These are phyloP conservation scores for Myanophis thanlyinensis DNA, from an alignment of 2,113 vertebrate species.

Conservation along the genomic window DNA sequence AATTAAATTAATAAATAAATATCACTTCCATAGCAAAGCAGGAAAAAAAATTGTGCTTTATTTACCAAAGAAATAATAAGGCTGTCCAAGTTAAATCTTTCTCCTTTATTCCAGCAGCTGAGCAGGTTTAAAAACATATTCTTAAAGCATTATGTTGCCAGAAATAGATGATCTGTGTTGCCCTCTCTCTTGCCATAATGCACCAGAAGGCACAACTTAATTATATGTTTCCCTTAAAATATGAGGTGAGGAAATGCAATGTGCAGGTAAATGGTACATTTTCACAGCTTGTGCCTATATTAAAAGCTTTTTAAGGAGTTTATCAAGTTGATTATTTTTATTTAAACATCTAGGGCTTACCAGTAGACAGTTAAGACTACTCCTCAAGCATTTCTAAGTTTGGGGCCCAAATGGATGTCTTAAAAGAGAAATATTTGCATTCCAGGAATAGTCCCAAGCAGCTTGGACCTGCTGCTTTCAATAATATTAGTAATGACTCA, in stretches of 20 bases:
- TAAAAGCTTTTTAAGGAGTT: conserved; percentile 11
- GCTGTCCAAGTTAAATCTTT: neutral
- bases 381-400: neutral
- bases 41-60: neutral
- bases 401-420: conserved; percentile 9
- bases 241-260: neutral
- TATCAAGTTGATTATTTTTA: conserved; percentile 18
- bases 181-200: neutral
- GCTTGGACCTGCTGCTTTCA: neutral
- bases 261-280: neutral
- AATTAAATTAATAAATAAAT: too few relatives aligned
- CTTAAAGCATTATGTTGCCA: neutral
- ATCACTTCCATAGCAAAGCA: neutral
- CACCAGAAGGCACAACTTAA: neutral
- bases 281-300: neutral
- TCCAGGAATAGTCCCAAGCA: neutral
- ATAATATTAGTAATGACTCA: conserved; percentile 14
- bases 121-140: neutral
- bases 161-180: neutral
- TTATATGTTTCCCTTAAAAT: neutral
- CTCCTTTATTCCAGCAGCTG: neutral
- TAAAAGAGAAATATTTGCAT: conserved; percentile 10
- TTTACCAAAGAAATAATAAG: neutral
- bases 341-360: conserved; percentile 11
- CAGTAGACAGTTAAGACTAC: neutral